Evolutionary conservation across 1,140 invertebrate species (phyloP).

Genomic region (Microplitis mediator): DNA sequence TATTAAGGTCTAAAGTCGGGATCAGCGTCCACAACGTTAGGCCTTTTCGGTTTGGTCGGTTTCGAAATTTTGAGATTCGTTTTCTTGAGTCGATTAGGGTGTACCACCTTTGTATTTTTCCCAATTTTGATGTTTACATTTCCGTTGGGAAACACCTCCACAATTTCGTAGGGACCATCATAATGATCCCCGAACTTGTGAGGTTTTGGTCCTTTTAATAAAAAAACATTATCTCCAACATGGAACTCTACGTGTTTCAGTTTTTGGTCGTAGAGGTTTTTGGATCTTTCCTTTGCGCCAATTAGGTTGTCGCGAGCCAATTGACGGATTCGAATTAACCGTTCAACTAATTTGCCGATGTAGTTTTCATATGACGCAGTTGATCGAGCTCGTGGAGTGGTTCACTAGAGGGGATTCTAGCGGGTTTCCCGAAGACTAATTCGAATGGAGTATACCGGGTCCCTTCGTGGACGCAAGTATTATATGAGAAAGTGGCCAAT

Average conservation of each 20-base stretch:
- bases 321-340: not conserved
- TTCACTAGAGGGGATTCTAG: not conserved
- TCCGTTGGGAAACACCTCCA: not conserved
- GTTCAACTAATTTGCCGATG: not conserved
- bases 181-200: slow-evolving; percentile 9
- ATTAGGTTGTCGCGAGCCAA: slow-evolving; percentile 11
- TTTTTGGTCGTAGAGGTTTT: slow-evolving; percentile 17
- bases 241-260: not conserved
- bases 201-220: not conserved
- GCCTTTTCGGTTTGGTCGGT: not conserved
- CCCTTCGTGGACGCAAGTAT: not conserved
- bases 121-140: not conserved
- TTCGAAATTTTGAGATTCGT: not conserved
- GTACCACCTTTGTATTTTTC: not conserved
- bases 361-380: slow-evolving; percentile 5
- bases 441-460: not conserved
- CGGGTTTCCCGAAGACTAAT: not conserved
- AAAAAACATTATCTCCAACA: slow-evolving; percentile 7
- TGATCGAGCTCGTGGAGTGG: not conserved
- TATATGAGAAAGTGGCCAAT: not conserved
- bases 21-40: not conserved
- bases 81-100: not conserved
- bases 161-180: slow-evolving; percentile 11
- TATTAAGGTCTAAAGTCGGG: not conserved
- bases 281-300: not conserved